These are phyloP conservation scores for Nicator chloris DNA, from an alignment of 2,113 vertebrate genomes.

Conservation along the genomic window DNA sequence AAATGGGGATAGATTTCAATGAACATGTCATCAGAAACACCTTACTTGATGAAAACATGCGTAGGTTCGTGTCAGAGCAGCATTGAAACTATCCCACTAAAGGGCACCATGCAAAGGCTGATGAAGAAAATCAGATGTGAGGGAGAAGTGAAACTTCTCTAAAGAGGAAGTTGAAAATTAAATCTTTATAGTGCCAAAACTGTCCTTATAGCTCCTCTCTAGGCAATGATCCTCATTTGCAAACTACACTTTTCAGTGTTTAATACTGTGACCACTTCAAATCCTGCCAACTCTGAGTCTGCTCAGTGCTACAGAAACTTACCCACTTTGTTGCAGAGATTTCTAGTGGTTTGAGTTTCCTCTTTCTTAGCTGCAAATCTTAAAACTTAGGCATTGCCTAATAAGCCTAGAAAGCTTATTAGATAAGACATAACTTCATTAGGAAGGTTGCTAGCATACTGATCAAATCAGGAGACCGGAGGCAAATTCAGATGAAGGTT, in stretches of 20 bases:
- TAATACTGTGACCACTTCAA: neutral
- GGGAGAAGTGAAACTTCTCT: neutral
- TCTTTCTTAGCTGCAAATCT: neutral
- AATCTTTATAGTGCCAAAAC: neutral
- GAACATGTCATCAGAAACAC: neutral
- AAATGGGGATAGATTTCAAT: neutral
- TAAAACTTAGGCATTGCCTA: neutral
- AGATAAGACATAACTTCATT: constrained; percentile 4
- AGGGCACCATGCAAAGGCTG: neutral
- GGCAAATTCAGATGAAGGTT: neutral
- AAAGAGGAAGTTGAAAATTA: neutral
- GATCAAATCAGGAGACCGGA: neutral
- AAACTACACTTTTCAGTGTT: neutral
- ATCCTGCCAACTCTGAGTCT: neutral
- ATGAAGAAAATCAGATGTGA: neutral
- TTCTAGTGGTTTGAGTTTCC: neutral
- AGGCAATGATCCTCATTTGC: neutral
- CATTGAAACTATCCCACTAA: neutral
- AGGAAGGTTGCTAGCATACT: neutral
- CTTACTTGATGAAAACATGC: neutral
- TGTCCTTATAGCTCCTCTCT: neutral
- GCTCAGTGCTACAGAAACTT: neutral
- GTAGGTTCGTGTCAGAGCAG: neutral
- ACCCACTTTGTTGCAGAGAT: neutral
- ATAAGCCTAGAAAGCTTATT: constrained; percentile 5